Conservation (phyloP, 2,113 vertebrate species). For the Pelobates fuscus region DNA sequence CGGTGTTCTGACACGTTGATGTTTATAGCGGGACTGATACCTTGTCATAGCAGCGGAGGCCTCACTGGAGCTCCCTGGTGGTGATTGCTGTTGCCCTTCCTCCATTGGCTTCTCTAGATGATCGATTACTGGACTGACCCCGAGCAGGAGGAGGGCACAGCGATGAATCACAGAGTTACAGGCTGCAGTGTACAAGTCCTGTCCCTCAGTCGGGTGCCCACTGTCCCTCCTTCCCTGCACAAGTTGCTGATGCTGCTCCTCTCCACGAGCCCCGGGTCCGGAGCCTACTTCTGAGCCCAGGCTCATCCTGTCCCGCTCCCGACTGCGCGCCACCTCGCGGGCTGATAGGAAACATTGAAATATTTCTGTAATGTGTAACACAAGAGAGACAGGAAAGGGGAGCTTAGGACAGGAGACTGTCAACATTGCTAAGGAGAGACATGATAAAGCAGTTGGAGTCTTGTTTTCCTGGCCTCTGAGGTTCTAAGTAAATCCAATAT, state of each 20-base stretch:
- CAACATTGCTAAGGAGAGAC: constrained; percentile 66
- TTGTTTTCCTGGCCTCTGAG: constrained; percentile 40
- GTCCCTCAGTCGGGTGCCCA: constrained; percentile 82
- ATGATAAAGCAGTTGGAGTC: constrained; percentile 57
- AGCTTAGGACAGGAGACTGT: constrained; percentile 42
- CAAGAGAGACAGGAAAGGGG: constrained; percentile 62
- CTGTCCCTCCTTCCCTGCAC: constrained; percentile 83
- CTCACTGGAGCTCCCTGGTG: constrained; percentile 72
- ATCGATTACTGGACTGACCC: constrained; percentile 85
- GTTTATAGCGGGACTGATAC: constrained; percentile 58
- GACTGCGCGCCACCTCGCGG: constrained; percentile 89
- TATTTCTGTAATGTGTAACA: constrained; percentile 90
- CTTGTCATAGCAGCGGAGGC: constrained; percentile 88
- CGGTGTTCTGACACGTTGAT: neutral
- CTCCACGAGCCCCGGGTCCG: constrained; percentile 69
- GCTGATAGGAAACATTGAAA: constrained; percentile 99
- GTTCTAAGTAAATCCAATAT: too few species aligned
- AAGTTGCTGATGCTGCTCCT: constrained; percentile 76
- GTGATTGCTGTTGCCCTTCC: constrained; percentile 72
- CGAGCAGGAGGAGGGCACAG: constrained; percentile 87
- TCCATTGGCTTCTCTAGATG: constrained; percentile 79
- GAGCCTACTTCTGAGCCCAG: constrained; percentile 63
- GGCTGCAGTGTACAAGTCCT: constrained; percentile 93
- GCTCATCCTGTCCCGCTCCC: constrained; percentile 85
- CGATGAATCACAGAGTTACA: constrained; percentile 97